Base-by-base conservation (phyloP, 1,140 invertebrate species). In the Campodea augens region DNA sequence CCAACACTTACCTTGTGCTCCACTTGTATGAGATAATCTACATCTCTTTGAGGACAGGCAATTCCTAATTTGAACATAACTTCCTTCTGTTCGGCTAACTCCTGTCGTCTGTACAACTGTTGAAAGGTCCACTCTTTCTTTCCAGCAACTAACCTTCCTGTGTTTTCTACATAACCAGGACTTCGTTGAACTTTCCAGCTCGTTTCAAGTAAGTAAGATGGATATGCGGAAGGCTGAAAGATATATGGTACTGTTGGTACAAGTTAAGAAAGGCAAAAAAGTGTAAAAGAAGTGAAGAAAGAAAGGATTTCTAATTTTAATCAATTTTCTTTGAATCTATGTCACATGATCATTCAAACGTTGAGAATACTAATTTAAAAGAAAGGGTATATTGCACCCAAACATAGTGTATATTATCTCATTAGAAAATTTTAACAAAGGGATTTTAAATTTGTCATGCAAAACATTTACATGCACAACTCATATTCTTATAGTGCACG, bases 81-180 rank as follows among this genome's bases (percentile, higher is more conserved):
- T n/a, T 56, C 53, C 18, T 47, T 27, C 7, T 46, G 45, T 13
- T 49, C 44, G 1, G 25, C 15, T n/a, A 39, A 41, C 1, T 37
- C 25, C 42, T 56, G 51, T 12, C 38, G 25, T 21, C 51, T 46
- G 44, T 52, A 54, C 4, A 55, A 22, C 12, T 50, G 39, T 27
- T 53, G 45, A 29, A 47, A 41, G 21, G 49, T 44, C 53, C 53
- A 54, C 22, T 52, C 40, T 32, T 52, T 13, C 44, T 50, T 51
- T 10, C 51, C 54, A 12, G 51, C 21, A 2, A 37, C 46, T 12
- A 54, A 41, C 25, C 49, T 50, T 15, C 43, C 36, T 23, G 37
- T 49, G 43, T 59, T 59, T 44, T 60, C 58, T 21, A 52, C 48
- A 37, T 55, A 60, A 1, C 55, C 54, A 5, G 38, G 29, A 27